phyloP scores from a whole-genome alignment of 2,888 invertebrate species.

The Apoda limacodes region DNA sequence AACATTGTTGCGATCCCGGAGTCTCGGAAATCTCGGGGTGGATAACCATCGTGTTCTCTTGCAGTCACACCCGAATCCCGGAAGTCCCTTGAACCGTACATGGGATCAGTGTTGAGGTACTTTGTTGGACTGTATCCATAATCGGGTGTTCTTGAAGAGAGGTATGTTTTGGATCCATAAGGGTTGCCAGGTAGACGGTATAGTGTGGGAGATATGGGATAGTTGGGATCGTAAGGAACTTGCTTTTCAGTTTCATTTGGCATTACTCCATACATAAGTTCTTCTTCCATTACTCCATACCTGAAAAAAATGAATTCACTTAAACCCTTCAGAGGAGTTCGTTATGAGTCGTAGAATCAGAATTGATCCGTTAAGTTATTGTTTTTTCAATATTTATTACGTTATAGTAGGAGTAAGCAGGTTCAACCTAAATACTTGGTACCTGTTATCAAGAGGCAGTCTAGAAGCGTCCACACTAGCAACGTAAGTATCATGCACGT shows the following conservation, averaged over 20 bases:
- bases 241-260: constrained; percentile 55
- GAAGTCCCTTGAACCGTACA: constrained; percentile 55
- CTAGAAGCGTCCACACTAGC: constrained; percentile 54
- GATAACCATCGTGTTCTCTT: constrained; percentile 53
- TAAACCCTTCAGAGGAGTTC: no score
- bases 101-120: constrained; percentile 43
- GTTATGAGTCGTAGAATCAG: no score
- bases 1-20: constrained; percentile 61
- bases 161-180: constrained; percentile 61
- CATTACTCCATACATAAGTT: constrained; percentile 55
- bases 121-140: constrained; percentile 63
- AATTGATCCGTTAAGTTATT: no score
- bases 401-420: background rate
- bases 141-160: constrained; percentile 54
- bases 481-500: constrained; percentile 69
- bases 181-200: constrained; percentile 56
- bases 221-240: constrained; percentile 57
- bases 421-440: no score
- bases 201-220: constrained; percentile 62
- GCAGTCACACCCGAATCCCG: constrained; percentile 45
- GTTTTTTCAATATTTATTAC: no score
- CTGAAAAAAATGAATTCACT: no score
- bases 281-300: constrained; percentile 60
- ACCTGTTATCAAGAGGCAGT: constrained; percentile 57
- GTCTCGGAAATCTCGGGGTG: constrained; percentile 55